Base-by-base conservation (phyloP, 2,888 invertebrate genomes). In the Bombyx huttoni region DNA sequence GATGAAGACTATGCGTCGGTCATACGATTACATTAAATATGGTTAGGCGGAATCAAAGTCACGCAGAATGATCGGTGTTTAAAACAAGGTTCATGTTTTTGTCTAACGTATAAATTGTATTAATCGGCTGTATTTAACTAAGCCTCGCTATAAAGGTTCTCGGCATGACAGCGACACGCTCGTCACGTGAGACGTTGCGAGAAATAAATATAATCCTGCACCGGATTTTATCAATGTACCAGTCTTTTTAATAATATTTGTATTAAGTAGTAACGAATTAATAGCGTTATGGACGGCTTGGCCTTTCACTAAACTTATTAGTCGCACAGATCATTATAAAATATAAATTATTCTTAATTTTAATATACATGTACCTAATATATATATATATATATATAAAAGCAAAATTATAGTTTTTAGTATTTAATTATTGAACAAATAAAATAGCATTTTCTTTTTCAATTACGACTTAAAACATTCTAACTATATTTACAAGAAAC, bases 241-340 rank as follows among this genome's bases (percentile, higher is more conserved):
- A 86, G 86, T 86, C 84, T 86, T 82, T 73, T 65, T 10, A 40
- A 69, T 67, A 70, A 68, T 65, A 74, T 73, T 76, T 73, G 62
- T 65, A 73, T 68, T 72, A 74, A 68, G 67, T 78, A 73, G 62
- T 66, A 70, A 61, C 56, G 62, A 65, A 63, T 60, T 66, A 67
- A 66, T 67, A 68, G 71, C 58, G 67, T 67, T 71, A 75, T 82
- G 87, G 87, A 87, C 87, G 87, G 87, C 82, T 70, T 82, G 78
- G 81, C 84, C 83, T 82, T 74, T 61, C 60, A 56, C 46, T 57
- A 51, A 60, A 61, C 57, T 61, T 57, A 60, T 52, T 59, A 57
- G 59, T 61, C 53, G 61, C 66, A 74, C 76, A 76, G 76, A 76
- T 76, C 76, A 71, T 54, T 51, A 59, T 53, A 52, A 52, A 54